phyloP scores from a whole-genome alignment of 2,797 vertebrate genomes.

The Vultur gryphus region DNA sequence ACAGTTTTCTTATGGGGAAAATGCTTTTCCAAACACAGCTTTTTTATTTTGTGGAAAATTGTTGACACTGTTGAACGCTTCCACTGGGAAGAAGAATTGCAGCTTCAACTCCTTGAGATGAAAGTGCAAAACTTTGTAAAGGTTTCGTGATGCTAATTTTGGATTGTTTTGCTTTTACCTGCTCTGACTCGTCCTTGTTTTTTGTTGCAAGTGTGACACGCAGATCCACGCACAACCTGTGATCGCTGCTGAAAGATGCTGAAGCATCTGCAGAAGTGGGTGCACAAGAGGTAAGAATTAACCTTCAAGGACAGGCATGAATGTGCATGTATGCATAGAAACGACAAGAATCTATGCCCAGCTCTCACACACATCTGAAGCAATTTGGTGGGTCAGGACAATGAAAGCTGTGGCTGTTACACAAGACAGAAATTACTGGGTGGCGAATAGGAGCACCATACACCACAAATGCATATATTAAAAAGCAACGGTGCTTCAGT shows the following conservation, averaged over 20 bases:
- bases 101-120: background rate
- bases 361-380: background rate
- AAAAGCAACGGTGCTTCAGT: background rate
- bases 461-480: background rate
- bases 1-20: background rate
- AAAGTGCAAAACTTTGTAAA: background rate
- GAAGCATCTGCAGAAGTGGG: background rate
- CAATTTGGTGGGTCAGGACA: background rate
- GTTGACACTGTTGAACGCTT: background rate
- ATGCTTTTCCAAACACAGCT: background rate
- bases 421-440: background rate
- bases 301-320: background rate
- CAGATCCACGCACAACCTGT: background rate
- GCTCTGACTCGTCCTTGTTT: background rate
- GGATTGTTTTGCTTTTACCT: background rate
- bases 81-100: background rate
- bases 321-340: accelerated
- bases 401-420: background rate
- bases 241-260: background rate
- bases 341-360: background rate
- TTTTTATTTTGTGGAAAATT: background rate
- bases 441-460: accelerated
- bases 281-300: accelerated
- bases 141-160: background rate
- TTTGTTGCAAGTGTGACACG: background rate